A percentile compares a stretch with the other conserved stretches of the same genome.
phyloP scores from a whole-genome alignment of 2,797 vertebrate genomes.

The Catostomus latipinnis region DNA sequence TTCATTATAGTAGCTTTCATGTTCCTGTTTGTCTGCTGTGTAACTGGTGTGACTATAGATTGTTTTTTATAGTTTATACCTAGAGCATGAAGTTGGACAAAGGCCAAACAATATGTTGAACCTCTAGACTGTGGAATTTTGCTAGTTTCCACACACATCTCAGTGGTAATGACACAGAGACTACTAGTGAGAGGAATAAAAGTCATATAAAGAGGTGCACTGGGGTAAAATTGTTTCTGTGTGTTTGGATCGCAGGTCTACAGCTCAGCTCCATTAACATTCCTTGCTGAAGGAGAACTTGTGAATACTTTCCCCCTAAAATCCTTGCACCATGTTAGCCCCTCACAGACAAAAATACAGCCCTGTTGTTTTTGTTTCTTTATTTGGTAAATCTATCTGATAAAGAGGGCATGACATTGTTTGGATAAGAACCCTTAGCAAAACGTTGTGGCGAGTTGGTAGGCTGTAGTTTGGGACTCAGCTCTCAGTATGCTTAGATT shows the following conservation, averaged over 20 bases:
- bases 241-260: slow-evolving; percentile 1
- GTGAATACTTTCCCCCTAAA: slow-evolving; percentile 50
- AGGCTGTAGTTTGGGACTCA: neutral
- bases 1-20: neutral
- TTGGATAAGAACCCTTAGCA: slow-evolving; percentile 30
- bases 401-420: slow-evolving; percentile 21
- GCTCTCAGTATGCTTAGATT: slow-evolving; percentile 29
- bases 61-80: slow-evolving; percentile 33
- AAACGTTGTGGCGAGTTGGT: neutral
- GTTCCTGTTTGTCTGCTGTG: slow-evolving; percentile 35
- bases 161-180: slow-evolving; percentile 35
- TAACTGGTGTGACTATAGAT: slow-evolving; percentile 20
- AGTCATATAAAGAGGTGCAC: neutral
- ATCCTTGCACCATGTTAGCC: slow-evolving; percentile 15
- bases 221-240: slow-evolving; percentile 1
- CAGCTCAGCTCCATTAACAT: slow-evolving; percentile 31
- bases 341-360: slow-evolving; percentile 26
- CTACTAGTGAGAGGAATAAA: slow-evolving; percentile 22
- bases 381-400: slow-evolving; percentile 48
- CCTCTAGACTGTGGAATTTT: slow-evolving; percentile 34
- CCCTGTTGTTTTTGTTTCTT: slow-evolving; percentile 44
- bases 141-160: slow-evolving; percentile 35
- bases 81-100: slow-evolving; percentile 28
- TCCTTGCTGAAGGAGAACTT: slow-evolving; percentile 18
- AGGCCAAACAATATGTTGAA: slow-evolving; percentile 47